Conservation (phyloP, 1,140 invertebrate species). For the Ooceraea biroi region DNA sequence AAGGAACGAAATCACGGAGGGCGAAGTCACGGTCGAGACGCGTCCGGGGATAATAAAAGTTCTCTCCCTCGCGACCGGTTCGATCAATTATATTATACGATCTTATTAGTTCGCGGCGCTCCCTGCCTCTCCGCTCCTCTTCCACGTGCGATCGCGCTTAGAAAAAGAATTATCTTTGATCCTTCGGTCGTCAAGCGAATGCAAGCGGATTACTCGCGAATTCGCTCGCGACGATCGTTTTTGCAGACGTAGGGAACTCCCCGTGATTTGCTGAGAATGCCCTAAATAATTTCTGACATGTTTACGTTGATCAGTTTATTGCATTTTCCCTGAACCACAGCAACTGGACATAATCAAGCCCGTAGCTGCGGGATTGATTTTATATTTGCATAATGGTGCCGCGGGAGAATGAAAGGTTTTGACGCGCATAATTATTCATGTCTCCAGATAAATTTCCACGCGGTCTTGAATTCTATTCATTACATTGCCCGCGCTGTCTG, state of each 20-base stretch:
- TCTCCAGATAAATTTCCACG: constrained; percentile 61
- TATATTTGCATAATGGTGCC: constrained; percentile 23
- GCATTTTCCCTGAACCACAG: constrained; percentile 10
- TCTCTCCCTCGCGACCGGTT: constrained; percentile 38
- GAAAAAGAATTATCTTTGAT: background rate
- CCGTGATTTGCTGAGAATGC: background rate
- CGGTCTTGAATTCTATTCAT: constrained; percentile 71
- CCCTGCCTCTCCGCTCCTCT: too few relatives aligned
- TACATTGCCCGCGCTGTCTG: constrained; percentile 50
- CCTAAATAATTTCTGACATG: constrained; percentile 3
- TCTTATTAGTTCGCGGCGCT: constrained; percentile 24
- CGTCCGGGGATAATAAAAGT: constrained; percentile 69
- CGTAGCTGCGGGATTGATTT: constrained; percentile 23
- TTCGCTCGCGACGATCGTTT: background rate
- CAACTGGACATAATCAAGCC: constrained; percentile 7
- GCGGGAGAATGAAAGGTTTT: constrained; percentile 73
- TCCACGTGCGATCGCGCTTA: background rate
- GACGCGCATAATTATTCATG: constrained; percentile 75
- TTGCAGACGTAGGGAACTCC: background rate
- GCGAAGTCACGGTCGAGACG: constrained; percentile 58
- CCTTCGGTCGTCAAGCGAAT: background rate
- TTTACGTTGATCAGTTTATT: constrained; percentile 23
- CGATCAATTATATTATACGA: constrained; percentile 49
- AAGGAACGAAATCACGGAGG: constrained; percentile 60
- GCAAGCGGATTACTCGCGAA: background rate